These are phyloP conservation scores for Zaprionus obscuricornis DNA, from an alignment of 2,888 invertebrate genomes.

Conservation along the genomic window DNA sequence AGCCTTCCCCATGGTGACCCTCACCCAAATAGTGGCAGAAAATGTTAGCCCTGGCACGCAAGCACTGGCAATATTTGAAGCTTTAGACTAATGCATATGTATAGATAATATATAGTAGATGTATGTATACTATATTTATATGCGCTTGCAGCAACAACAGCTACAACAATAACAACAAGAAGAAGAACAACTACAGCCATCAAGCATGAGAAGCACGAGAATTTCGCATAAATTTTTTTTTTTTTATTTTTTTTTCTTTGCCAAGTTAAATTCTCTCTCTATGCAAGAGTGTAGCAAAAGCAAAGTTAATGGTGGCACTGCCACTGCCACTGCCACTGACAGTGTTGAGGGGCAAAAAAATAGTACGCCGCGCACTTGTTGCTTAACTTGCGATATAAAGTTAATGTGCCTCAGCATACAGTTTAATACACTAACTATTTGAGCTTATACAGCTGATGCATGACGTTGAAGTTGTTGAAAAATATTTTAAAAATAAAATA, in stretches of 20 bases:
- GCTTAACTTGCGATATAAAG: constrained; percentile 39
- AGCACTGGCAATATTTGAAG: constrained; percentile 37
- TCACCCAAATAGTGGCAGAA: constrained; percentile 63
- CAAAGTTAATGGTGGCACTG: not conserved
- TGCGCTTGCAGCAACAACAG: constrained; percentile 33
- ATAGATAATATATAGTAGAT: constrained; percentile 13
- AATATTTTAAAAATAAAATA: no score
- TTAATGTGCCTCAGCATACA: constrained; percentile 26
- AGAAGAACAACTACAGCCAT: constrained; percentile 20
- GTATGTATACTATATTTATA: constrained; percentile 34
- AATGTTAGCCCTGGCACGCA: constrained; percentile 62
- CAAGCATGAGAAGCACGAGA: constrained; percentile 69
- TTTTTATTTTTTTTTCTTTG: not conserved
- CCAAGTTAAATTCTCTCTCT: no score
- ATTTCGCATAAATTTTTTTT: constrained; percentile 66
- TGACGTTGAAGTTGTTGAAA: no score
- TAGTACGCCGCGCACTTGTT: constrained; percentile 24
- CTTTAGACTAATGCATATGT: constrained; percentile 30
- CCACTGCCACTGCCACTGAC: not conserved
- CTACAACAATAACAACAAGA: constrained; percentile 9
- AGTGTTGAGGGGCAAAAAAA: not conserved
- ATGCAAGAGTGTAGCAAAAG: not conserved
- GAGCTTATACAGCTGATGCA: not conserved
- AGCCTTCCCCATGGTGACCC: constrained; percentile 67
- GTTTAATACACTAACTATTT: constrained; percentile 1